Conservation (phyloP, 2,797 vertebrate species). For the Sciurus vulgaris region DNA sequence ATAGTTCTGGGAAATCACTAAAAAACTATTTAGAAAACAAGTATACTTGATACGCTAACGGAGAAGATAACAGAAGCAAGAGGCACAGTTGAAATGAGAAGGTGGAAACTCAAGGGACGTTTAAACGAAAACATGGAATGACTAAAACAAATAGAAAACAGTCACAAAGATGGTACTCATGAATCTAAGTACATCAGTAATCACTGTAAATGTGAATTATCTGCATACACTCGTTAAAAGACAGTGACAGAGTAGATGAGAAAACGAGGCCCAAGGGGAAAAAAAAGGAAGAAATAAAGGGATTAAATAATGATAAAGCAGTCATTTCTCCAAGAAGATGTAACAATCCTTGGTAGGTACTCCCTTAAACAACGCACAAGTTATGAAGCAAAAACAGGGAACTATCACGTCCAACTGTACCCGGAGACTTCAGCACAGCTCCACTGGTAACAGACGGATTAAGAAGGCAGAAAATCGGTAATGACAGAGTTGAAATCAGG, state of each 20-base stretch:
- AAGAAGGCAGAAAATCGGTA: no score
- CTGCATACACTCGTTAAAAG: neutral
- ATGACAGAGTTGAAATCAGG: no score
- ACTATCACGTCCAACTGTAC: no score
- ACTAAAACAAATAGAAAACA: neutral
- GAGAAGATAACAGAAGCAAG: neutral
- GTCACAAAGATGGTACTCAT: neutral
- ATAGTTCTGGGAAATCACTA: neutral
- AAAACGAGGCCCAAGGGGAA: neutral
- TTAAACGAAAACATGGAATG: neutral
- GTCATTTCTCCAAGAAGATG: no score
- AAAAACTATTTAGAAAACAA: neutral
- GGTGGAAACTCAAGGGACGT: neutral
- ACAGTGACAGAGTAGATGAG: neutral
- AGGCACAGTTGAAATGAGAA: neutral
- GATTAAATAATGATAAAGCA: no score
- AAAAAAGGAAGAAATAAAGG: no score
- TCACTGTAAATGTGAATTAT: neutral
- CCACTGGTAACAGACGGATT: no score
- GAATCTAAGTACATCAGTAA: neutral
- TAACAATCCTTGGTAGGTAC: no score
- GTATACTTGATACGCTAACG: neutral
- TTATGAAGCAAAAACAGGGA: no score
- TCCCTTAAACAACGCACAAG: no score
- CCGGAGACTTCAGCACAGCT: no score